phyloP scores from a whole-genome alignment of 2,888 invertebrate species.

The Melanostoma mellinum region DNA sequence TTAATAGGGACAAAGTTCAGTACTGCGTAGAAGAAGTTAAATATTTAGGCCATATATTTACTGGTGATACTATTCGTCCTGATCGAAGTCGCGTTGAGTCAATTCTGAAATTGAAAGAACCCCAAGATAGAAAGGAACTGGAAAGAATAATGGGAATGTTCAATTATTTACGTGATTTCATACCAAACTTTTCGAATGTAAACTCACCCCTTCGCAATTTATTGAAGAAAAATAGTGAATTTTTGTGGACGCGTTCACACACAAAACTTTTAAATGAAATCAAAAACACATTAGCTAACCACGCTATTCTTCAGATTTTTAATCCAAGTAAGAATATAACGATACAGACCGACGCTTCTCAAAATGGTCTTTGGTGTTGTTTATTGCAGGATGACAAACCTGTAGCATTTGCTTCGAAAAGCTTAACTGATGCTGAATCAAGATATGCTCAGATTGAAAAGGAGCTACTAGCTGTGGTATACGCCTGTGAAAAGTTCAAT shows the following conservation, averaged over 20 bases:
- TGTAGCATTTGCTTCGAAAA: conserved; percentile 36
- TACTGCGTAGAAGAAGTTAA: conserved; percentile 71
- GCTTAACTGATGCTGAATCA: conserved; percentile 22
- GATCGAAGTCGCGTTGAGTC: conserved; percentile 60
- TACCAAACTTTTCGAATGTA: conserved; percentile 57
- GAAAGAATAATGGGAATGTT: conserved; percentile 47
- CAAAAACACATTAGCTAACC: conserved; percentile 21
- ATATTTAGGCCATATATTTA: conserved; percentile 75
- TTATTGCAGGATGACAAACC: conserved; percentile 18
- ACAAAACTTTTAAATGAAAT: conserved; percentile 29
- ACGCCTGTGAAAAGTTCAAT: conserved; percentile 9
- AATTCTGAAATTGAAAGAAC: conserved; percentile 34
- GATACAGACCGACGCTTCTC: conserved; percentile 26
- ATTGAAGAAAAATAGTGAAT: conserved; percentile 26
- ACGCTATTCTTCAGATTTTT: conserved; percentile 25
- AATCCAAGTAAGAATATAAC: conserved; percentile 20
- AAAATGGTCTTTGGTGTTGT: conserved; percentile 35
- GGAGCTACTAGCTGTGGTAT: conserved; percentile 20
- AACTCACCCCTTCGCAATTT: conserved; percentile 34
- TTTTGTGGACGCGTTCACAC: conserved; percentile 5
- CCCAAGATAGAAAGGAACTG: conserved; percentile 35
- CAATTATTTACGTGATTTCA: conserved; percentile 68
- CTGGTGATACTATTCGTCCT: conserved; percentile 61
- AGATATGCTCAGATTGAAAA: conserved; percentile 32
- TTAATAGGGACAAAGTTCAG: conserved; percentile 64